Percentiles rank a stretch among this genome's conserved stretches.
phyloP scores from a whole-genome alignment of 2,797 vertebrate species.

The Cottoperca gobio region DNA sequence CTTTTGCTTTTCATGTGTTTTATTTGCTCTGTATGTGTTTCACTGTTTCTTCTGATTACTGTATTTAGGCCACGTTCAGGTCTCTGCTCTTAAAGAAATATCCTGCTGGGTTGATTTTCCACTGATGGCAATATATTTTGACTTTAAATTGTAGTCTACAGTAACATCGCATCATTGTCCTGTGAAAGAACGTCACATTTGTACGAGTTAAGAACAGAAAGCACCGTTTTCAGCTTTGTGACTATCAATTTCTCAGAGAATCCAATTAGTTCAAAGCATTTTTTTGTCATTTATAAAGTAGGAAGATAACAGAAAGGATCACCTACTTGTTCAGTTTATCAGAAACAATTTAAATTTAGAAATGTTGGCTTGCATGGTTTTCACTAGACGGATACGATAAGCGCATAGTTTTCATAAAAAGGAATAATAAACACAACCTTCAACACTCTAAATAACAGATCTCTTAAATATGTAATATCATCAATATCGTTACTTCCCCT shows the following conservation, averaged over 20 bases:
- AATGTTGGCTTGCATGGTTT: not conserved
- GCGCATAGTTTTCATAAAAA: not conserved
- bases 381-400: not conserved
- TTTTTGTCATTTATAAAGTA: not conserved
- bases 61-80: not conserved
- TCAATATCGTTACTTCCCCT: not conserved
- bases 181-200: not conserved
- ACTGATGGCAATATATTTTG: not conserved
- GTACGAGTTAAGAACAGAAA: not conserved
- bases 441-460: not conserved
- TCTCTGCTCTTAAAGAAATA: not conserved
- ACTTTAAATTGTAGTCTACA: not conserved
- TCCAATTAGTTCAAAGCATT: not conserved
- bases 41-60: not conserved
- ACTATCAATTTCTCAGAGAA: not conserved
- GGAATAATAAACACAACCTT: not conserved
- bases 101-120: not conserved
- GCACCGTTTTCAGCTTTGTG: not conserved
- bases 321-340: too few species aligned
- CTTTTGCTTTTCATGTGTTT: constrained; percentile 28
- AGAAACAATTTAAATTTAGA: too few species aligned
- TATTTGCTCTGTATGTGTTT: constrained; percentile 12
- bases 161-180: not conserved
- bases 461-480: not conserved
- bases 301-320: not conserved